Percentiles rank a stretch among this genome's conserved stretches.
Evolutionary conservation across 2,797 vertebrate genomes (phyloP).

Genomic region (Hydrocynus forskahlii): DNA sequence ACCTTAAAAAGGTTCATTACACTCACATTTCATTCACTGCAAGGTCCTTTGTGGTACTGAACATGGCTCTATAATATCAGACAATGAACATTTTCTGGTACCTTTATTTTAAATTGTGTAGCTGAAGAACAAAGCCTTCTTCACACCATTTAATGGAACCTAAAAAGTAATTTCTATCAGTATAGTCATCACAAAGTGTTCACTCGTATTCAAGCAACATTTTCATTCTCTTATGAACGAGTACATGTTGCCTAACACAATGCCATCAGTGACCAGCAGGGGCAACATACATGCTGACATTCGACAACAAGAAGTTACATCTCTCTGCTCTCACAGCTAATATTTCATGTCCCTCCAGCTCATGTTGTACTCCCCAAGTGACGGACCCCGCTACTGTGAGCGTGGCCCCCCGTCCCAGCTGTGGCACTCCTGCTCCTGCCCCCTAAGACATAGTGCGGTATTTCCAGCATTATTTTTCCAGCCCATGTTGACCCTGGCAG

Average conservation of each 20-base stretch:
- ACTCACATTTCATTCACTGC: no score
- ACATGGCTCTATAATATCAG: no score
- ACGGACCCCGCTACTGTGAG: slow-evolving; percentile 65
- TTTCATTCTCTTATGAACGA: no score
- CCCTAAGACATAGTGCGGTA: slow-evolving; percentile 57
- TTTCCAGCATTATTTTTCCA: slow-evolving; percentile 58
- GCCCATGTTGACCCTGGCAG: slow-evolving; percentile 64
- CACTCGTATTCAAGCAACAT: no score
- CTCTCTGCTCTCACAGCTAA: slow-evolving; percentile 52
- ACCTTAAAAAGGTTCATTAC: no score
- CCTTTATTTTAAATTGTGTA: no score
- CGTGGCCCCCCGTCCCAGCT: slow-evolving; percentile 47
- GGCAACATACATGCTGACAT: background rate
- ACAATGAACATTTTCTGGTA: no score
- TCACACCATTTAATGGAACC: no score
- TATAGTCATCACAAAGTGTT: no score
- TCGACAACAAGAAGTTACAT: background rate
- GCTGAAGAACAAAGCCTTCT: no score
- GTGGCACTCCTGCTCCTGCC: slow-evolving; percentile 11
- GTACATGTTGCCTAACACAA: background rate
- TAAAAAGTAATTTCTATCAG: no score
- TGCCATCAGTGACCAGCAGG: background rate
- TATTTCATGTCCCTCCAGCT: slow-evolving; percentile 67
- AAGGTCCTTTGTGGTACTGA: no score
- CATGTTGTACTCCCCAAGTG: slow-evolving; percentile 67